Conservation (phyloP, 1,140 invertebrate species). For the Plectrocnemia conspersa region DNA sequence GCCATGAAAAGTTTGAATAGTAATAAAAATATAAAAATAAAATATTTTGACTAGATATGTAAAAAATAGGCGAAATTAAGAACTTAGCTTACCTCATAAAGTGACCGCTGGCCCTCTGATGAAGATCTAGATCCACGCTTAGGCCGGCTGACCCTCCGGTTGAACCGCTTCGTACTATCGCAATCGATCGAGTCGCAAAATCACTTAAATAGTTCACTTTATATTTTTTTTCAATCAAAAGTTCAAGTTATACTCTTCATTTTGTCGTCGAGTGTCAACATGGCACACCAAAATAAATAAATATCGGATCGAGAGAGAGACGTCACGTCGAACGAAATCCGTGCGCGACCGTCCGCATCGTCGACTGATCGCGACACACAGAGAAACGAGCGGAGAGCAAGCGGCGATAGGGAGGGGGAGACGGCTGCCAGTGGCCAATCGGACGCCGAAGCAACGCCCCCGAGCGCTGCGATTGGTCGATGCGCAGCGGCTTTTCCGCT, state of each 20-base stretch:
- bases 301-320: not conserved
- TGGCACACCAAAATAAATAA: not conserved
- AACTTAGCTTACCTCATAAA: conserved; percentile 31
- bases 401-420: not conserved
- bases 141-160: conserved; percentile 7
- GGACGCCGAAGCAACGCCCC: not conserved
- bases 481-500: not conserved
- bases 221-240: too few relatives aligned
- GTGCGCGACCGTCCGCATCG: not conserved
- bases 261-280: not conserved
- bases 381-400: not conserved
- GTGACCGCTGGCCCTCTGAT: conserved; percentile 35
- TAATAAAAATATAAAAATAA: too few relatives aligned
- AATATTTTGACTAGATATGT: too few relatives aligned
- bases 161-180: conserved; percentile 14
- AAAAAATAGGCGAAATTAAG: too few relatives aligned
- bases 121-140: conserved; percentile 35
- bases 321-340: not conserved
- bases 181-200: conserved; percentile 5
- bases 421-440: conserved; percentile 4
- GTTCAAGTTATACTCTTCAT: too few relatives aligned
- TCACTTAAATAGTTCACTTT: too few relatives aligned
- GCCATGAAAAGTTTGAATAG: too few relatives aligned
- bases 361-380: not conserved
- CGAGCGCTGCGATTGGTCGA: conserved; percentile 8